Base-by-base conservation (phyloP, 1,140 invertebrate genomes). In the Acromyrmex echinatior region DNA sequence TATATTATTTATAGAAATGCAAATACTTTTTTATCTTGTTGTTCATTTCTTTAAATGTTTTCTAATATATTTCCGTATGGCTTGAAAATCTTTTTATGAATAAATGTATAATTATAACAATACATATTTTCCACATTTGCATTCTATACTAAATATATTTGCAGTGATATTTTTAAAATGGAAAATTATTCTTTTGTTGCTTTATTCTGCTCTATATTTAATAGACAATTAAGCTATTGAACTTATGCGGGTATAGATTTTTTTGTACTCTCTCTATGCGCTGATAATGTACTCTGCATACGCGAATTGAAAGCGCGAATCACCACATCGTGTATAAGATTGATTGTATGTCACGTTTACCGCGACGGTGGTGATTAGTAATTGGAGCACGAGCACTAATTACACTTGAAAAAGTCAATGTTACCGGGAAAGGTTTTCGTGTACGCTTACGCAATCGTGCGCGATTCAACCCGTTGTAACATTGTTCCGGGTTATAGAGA, bases 401-500 rank as follows among this genome's bases (percentile, higher is more conserved):
- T 91, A 90, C 77, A 81, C 80, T 91, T 86, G 90, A 91, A 91
- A 90, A 91, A 90, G 89, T 91, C 90, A 91, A 91, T 90, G 89
- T 88, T 90, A 91, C 87, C 81, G 49, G 56, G 77, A 63, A 91
- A 88, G 89, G 86, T 53, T 91, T 90, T 86, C 70, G 87, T 77
- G n/a, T 51, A 66, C 10, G 78, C 12, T 91, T 91, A 87, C 53
- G 89, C 78, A 91, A 91, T 74, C 58, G 21, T 28, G 28, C 53
- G n/a, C 51, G 77, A 82, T 86, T 84, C 51, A 74, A 80, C 35
- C 68, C 70, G 86, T 49, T 53, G n/a, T 81, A 80, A 68, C 85
- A 49, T 70, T 86, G 86, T 90, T 85, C 76, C 74, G 88, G 88
- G 86, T 9, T 56, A 62, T 51, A 51, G 80, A 84, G 80, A 84